phyloP scores from a whole-genome alignment of 2,797 vertebrate genomes.

The Brachyrhaphis roseni region DNA sequence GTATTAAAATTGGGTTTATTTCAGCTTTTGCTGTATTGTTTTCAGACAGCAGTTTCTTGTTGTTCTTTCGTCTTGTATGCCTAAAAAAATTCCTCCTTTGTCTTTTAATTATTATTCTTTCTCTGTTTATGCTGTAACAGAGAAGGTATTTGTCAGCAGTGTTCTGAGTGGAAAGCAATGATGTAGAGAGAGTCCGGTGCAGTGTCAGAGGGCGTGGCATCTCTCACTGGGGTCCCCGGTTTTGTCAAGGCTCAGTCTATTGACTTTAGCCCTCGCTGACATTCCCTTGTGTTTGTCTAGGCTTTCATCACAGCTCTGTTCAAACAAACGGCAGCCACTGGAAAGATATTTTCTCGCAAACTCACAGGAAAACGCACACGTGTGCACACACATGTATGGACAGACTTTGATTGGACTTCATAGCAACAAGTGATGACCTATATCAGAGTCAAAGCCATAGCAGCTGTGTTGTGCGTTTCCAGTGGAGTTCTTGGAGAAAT shows the following conservation, averaged over 20 bases:
- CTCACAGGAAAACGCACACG: constrained; percentile 32
- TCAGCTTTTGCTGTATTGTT: constrained; percentile 33
- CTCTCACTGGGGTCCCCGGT: constrained; percentile 57
- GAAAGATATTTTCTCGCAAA: constrained; percentile 77
- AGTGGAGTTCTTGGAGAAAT: constrained; percentile 37
- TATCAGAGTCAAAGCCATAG: constrained; percentile 30
- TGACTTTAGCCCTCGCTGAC: constrained; percentile 80
- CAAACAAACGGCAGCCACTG: constrained; percentile 81
- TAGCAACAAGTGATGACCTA: constrained; percentile 73
- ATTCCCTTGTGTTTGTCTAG: constrained; percentile 79
- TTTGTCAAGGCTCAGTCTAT: constrained; percentile 63
- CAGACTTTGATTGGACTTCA: constrained; percentile 51
- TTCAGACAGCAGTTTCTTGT: constrained; percentile 36
- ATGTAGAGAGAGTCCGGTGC: constrained; percentile 26
- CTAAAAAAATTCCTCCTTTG: constrained; percentile 17
- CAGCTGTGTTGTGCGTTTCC: constrained; percentile 47
- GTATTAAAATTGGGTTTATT: constrained; percentile 25
- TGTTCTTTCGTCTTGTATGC: constrained; percentile 39
- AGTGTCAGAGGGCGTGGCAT: constrained; percentile 56
- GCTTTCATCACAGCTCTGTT: constrained; percentile 78
- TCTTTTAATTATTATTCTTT: neutral
- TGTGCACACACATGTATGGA: constrained; percentile 25
- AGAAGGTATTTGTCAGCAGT: constrained; percentile 3
- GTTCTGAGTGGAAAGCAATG: constrained; percentile 10
- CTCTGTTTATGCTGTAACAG: constrained; percentile 25